Conservation (phyloP, 2,888 invertebrate species). For the Cataglyphis cursor region DNA sequence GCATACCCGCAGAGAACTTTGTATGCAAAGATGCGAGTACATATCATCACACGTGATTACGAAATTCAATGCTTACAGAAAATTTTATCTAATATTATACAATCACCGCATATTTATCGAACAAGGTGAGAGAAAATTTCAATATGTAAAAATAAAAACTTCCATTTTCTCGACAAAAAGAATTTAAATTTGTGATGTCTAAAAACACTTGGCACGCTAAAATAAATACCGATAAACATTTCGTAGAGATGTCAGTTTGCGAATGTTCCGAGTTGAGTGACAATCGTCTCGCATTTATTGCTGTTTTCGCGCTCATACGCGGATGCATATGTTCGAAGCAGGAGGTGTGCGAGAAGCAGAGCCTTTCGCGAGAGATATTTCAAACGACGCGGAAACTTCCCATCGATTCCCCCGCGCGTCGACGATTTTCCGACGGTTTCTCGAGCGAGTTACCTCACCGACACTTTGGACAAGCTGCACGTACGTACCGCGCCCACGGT, state of each 20-base stretch:
- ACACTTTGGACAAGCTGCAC: constrained; percentile 64
- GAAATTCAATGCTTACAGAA: not conserved
- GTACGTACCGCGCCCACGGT: constrained; percentile 33
- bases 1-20: constrained; percentile 18
- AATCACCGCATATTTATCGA: not conserved
- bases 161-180: not conserved
- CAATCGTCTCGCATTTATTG: constrained; percentile 26
- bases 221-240: constrained; percentile 26
- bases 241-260: not conserved
- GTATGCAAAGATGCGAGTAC: constrained; percentile 20
- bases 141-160: not conserved
- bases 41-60: constrained; percentile 12
- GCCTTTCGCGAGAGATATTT: constrained; percentile 35
- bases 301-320: not conserved
- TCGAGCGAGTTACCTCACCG: constrained; percentile 55
- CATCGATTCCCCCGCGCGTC: constrained; percentile 55
- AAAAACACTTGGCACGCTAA: not conserved
- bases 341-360: constrained; percentile 33
- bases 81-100: not conserved
- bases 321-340: constrained; percentile 1
- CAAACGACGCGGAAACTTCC: constrained; percentile 53
- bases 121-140: not conserved
- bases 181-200: not conserved
- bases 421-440: constrained; percentile 56
- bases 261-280: constrained; percentile 23